Evolutionary conservation across 2,113 vertebrate genomes (phyloP), one percentile per base, ranked within the genome.

Genomic region (Chroicocephalus ridibundus): DNA sequence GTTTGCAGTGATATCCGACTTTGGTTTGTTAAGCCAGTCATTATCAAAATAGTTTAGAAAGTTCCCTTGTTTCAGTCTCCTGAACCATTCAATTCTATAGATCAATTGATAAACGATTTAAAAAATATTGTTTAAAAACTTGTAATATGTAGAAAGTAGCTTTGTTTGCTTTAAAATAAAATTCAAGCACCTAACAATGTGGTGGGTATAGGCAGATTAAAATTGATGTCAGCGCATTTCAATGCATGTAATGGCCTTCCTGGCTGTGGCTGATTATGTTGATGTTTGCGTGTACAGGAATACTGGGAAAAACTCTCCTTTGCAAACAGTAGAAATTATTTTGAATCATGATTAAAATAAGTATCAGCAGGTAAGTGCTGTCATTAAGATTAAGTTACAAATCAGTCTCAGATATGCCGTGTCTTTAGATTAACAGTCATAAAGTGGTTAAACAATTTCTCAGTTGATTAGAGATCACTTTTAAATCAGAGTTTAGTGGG

Each of bases 211-310:
- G 29, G 44, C 16, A 5, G 3, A 4, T 5, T 34, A 1, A 40
- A 57, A 36, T 8, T n/a, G 10, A 27, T 77, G 21, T 18, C 38
- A 49, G 2, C 3, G 1, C 22, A 4, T 57, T 13, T 60, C 44
- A 21, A 2, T 32, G 42, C 52, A 6, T 0, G 1, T 7, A 6
- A 5, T 0, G 1, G 42, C 24, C 40, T 34, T n/a, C 26, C 57
- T 22, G n/a, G 38, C 77, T 36, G 3, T 11, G n/a, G 2, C 16
- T 55, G 69, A 1, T 38, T 5, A 1, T 9, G 29, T 0, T 26
- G 71, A 9, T 27, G 54, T 18, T 57, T 42, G 65, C 27, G 12
- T 2, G 21, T 10, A 3, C 32, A 22, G 68, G 18, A 38, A 1
- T 3, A 17, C 0, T 11, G 87, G 58, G 54, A 17, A 15, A 13